These are phyloP conservation scores for Amphipoea oculea DNA, from an alignment of 2,888 invertebrate species.

Conservation along the genomic window DNA sequence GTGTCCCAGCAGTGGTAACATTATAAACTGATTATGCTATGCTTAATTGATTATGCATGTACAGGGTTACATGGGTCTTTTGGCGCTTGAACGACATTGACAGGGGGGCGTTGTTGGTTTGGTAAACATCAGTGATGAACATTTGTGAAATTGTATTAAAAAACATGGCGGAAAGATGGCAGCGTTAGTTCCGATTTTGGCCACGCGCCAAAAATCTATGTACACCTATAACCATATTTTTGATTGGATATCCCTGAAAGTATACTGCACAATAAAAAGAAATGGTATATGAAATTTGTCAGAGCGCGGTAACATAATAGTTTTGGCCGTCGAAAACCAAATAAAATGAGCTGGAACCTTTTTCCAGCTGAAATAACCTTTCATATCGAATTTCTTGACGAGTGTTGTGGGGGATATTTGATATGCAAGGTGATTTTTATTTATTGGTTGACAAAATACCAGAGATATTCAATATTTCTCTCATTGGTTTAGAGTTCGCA, in stretches of 20 bases:
- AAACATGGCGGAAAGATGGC: background rate
- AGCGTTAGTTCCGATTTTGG: background rate
- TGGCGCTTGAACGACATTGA: background rate
- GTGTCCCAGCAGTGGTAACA: background rate
- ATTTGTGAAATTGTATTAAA: background rate
- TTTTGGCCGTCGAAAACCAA: conserved; percentile 16
- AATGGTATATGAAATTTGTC: conserved; percentile 4
- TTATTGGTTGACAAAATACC: conserved; percentile 2
- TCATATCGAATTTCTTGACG: conserved; percentile 30
- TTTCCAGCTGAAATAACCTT: conserved; percentile 44
- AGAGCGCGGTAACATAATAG: conserved; percentile 22
- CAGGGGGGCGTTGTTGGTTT: no score
- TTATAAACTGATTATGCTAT: background rate
- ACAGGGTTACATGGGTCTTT: no score
- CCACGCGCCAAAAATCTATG: background rate
- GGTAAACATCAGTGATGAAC: no score
- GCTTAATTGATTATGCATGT: no score
- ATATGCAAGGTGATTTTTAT: conserved; percentile 38
- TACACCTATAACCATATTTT: background rate
- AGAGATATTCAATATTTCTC: conserved; percentile 17
- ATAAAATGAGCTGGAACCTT: conserved; percentile 34
- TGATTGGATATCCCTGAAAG: background rate
- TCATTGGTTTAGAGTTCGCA: background rate
- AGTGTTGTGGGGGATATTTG: conserved; percentile 37
- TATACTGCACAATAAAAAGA: conserved; percentile 7